Conservation (phyloP, 2,888 invertebrate species). For the Ceramica pisi region DNA sequence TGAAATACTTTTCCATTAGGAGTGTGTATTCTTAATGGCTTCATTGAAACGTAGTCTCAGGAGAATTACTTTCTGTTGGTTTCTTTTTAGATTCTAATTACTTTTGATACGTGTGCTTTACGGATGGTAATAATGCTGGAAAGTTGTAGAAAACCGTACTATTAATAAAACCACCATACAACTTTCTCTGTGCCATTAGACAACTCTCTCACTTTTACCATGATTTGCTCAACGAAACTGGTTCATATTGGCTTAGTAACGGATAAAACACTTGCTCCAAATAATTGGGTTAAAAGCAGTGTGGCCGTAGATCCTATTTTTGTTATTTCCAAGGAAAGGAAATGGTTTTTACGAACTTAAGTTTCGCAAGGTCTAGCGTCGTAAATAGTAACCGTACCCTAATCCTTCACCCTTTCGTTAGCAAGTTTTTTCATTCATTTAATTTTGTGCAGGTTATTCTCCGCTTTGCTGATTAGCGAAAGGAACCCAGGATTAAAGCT, state of each 20-base stretch:
- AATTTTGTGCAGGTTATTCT: background rate
- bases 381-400: slow-evolving; percentile 37
- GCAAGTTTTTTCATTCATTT: slow-evolving; percentile 5
- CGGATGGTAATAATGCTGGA: slow-evolving; percentile 31
- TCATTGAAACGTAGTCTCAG: slow-evolving; percentile 10
- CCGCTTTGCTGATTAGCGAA: background rate
- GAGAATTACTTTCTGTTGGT: slow-evolving; percentile 20
- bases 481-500: background rate
- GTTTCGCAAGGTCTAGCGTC: slow-evolving; percentile 6
- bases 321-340: slow-evolving; percentile 2
- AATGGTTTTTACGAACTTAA: slow-evolving; percentile 7
- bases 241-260: slow-evolving; percentile 10
- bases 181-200: slow-evolving; percentile 53
- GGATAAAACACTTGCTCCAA: slow-evolving; percentile 8
- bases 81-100: slow-evolving; percentile 26
- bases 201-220: slow-evolving; percentile 35
- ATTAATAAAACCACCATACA: slow-evolving; percentile 42
- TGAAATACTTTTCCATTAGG: slow-evolving; percentile 37
- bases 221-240: background rate
- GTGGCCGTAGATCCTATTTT: background rate
- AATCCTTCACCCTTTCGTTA: slow-evolving; percentile 20
- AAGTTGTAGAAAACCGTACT: slow-evolving; percentile 48
- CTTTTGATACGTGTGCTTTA: slow-evolving; percentile 17
- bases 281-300: slow-evolving; percentile 28
- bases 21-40: slow-evolving; percentile 21